Evolutionary conservation across 1,140 invertebrate species (phyloP), one percentile per base, ranked within the genome.

Genomic region (Argopecten irradians): DNA sequence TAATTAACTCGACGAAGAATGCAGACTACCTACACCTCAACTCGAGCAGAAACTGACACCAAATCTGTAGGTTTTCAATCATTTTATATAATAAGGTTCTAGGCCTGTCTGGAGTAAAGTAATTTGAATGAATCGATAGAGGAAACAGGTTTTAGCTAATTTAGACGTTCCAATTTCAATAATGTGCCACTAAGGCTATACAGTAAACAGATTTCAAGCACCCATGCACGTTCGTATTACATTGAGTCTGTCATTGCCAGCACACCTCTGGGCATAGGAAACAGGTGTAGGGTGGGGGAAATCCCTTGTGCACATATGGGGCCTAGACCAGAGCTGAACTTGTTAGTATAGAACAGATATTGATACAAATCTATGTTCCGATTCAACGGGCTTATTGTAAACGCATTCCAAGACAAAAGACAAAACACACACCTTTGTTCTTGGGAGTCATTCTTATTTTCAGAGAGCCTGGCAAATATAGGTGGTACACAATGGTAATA

Each of bases 391-490:
- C 43, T 71, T 71, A 28, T n/a, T 28, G 55, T n/a, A 71, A 71
- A 71, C 55, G 55, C 55, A 71, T 71, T 71, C 55, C 55, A 71
- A 71, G 55, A 71, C 55, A 71, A 71, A 71, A 71, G 55, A 71
- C 55, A 28, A 71, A 71, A 71, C 55, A 71, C 55, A 71, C 55
- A 71, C 55, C 55, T 71, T n/a, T 71, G 55, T 71, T 71, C 55
- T 71, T 71, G 55, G 55, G 55, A 71, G 55, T 71, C 55, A 71
- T 71, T 71, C 55, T 71, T 71, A 71, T 71, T 8, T 71, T 71
- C 55, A 16, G 55, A 71, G n/a, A 71, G 55, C 55, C 55, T 71
- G 55, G 55, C 22, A 71, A 71, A 71, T 28, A 71, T 28, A 71
- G 19, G 55, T 22, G n/a, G 28, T 22, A 71, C 13, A 28, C 5